phyloP scores from a whole-genome alignment of 2,888 invertebrate species.

The Melolontha melolontha region DNA sequence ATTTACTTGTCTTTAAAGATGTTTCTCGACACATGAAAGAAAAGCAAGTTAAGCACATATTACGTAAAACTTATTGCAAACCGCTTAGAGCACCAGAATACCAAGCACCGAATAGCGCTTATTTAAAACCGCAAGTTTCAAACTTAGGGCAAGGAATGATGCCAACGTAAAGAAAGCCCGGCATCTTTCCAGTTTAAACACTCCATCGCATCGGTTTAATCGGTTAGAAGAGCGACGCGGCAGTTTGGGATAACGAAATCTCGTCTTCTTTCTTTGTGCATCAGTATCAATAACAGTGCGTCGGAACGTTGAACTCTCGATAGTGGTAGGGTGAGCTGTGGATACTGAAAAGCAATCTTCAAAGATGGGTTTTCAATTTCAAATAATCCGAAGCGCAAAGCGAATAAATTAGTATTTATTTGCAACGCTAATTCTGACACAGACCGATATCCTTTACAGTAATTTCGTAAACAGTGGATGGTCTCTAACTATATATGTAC shows the following conservation, averaged over 20 bases:
- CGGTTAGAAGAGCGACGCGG: conserved; percentile 3
- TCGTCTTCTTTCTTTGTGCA: too few species aligned
- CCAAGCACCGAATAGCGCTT: too few species aligned
- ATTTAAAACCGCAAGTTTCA: too few species aligned
- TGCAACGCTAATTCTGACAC: conserved; percentile 24
- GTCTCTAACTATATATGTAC: too few species aligned
- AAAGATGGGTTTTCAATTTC: conserved; percentile 36
- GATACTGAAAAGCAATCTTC: conserved; percentile 31
- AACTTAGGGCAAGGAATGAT: too few species aligned
- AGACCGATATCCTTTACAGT: background rate
- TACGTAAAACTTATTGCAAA: too few species aligned
- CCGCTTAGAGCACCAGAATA: too few species aligned
- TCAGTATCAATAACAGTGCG: too few species aligned
- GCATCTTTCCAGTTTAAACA: conserved; percentile 8
- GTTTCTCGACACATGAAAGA: too few species aligned
- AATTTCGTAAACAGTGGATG: too few species aligned
- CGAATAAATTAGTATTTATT: conserved; percentile 38
- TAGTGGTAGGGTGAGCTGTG: background rate
- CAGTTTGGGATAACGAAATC: background rate
- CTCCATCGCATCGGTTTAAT: conserved; percentile 12
- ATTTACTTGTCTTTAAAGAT: too few species aligned
- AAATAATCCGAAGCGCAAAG: conserved; percentile 26
- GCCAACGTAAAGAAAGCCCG: background rate
- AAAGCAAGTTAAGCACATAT: too few species aligned
- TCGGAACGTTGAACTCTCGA: background rate